Percentiles rank a stretch among this genome's conserved stretches.
phyloP scores from a whole-genome alignment of 2,888 invertebrate genomes.

The Catocala fraxini region DNA sequence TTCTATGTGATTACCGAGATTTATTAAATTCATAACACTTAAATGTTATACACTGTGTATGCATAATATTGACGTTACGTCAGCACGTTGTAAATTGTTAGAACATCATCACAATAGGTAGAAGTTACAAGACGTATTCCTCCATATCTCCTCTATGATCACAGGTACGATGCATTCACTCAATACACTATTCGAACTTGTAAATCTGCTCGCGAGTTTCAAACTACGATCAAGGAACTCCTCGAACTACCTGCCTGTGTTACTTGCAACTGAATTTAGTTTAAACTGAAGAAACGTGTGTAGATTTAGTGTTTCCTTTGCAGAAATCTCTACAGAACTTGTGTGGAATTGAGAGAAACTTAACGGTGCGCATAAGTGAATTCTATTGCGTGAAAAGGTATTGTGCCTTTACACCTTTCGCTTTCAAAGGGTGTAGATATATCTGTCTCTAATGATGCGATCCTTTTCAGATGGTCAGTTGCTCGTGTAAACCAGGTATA shows the following conservation, averaged over 20 bases:
- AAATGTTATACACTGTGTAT: too few relatives aligned
- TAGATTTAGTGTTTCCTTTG: slow-evolving; percentile 19
- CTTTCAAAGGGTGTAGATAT: too few relatives aligned
- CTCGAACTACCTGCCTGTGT: slow-evolving; percentile 25
- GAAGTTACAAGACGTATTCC: not conserved
- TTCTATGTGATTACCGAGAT: too few relatives aligned
- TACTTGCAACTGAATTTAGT: slow-evolving; percentile 34
- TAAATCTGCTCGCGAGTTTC: slow-evolving; percentile 16
- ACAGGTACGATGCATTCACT: not conserved
- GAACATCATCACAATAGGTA: not conserved
- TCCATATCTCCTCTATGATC: not conserved
- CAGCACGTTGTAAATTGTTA: too few relatives aligned
- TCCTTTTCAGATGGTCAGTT: too few relatives aligned
- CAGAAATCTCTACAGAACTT: not conserved
- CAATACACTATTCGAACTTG: not conserved
- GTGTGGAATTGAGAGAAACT: not conserved
- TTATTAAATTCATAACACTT: too few relatives aligned
- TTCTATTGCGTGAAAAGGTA: too few relatives aligned
- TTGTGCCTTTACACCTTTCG: too few relatives aligned
- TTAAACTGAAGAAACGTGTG: slow-evolving; percentile 20
- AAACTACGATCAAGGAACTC: slow-evolving; percentile 32
- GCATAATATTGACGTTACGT: too few relatives aligned
- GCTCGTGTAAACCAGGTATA: too few relatives aligned
- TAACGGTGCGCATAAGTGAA: too few relatives aligned
- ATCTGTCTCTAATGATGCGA: too few relatives aligned